phyloP scores from a whole-genome alignment of 2,888 invertebrate genomes.

The Limenitis camilla region DNA sequence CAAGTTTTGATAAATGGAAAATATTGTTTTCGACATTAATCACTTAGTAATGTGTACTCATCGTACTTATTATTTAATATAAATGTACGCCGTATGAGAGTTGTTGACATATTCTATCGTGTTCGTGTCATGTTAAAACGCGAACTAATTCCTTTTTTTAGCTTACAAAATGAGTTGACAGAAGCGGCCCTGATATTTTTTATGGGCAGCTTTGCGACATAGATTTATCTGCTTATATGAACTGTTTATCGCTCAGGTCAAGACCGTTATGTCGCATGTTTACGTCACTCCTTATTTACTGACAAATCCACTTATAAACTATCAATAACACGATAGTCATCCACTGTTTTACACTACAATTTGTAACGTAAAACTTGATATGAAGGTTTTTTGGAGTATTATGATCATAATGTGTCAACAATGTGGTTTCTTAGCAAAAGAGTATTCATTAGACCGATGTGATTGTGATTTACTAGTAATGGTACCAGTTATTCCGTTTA shows the following conservation, averaged over 20 bases:
- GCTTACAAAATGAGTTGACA: too few relatives aligned
- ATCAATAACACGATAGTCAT: slow-evolving; percentile 7
- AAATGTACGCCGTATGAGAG: too few relatives aligned
- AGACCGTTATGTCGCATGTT: slow-evolving; percentile 18
- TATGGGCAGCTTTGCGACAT: too few relatives aligned
- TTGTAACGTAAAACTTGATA: slow-evolving; percentile 11
- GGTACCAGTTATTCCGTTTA: slow-evolving; percentile 1
- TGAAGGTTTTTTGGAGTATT: slow-evolving; percentile 19
- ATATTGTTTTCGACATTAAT: too few relatives aligned
- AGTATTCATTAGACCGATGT: slow-evolving; percentile 5
- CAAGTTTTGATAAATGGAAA: too few relatives aligned
- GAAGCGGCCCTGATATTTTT: too few relatives aligned
- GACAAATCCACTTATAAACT: slow-evolving; percentile 19
- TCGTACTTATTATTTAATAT: too few relatives aligned
- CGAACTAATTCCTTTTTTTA: too few relatives aligned
- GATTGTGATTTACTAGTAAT: slow-evolving; percentile 12
- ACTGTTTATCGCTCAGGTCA: slow-evolving; percentile 28
- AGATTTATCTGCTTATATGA: not conserved
- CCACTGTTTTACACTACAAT: slow-evolving; percentile 4
- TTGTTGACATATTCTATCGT: too few relatives aligned
- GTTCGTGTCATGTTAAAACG: too few relatives aligned
- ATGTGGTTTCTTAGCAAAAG: slow-evolving; percentile 4
- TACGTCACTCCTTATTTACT: slow-evolving; percentile 17
- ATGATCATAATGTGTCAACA: slow-evolving; percentile 21
- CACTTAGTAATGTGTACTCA: too few relatives aligned